Percentiles rank a stretch among this genome's conserved stretches.
Conservation (phyloP, 92 coral and sea anemone genomes). For the Pocillopora meandrina region DNA sequence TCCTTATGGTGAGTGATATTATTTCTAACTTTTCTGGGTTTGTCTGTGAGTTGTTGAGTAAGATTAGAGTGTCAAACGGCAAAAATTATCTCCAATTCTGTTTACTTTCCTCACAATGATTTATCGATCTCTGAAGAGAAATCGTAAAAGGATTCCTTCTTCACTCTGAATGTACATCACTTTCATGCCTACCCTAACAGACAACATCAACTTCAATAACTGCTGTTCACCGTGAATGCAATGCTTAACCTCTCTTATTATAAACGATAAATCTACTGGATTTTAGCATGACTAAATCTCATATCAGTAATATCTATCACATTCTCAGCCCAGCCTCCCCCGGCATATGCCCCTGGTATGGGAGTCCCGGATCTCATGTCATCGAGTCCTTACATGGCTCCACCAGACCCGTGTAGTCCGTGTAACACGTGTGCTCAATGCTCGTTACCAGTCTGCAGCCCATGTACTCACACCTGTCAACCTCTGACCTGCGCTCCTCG, state of each 20-base stretch:
- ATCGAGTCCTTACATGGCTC: constrained; percentile 22
- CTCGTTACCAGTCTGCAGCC: constrained; percentile 57
- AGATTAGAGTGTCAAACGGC: no score
- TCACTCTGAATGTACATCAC: no score
- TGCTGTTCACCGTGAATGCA: no score
- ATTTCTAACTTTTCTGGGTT: no score
- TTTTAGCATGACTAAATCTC: background rate
- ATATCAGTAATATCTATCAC: background rate
- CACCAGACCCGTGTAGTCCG: constrained; percentile 59
- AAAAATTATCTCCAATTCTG: no score
- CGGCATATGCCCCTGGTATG: constrained; percentile 34
- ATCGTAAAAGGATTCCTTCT: no score
- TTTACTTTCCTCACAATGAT: no score
- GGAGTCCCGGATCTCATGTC: constrained; percentile 58
- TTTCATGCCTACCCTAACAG: no score
- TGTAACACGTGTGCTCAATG: constrained; percentile 83
- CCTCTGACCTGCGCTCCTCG: constrained; percentile 64
- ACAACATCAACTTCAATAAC: no score
- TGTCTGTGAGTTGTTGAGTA: no score
- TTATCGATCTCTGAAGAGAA: no score
- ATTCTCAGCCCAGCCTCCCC: constrained; percentile 9
- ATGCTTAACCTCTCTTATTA: no score
- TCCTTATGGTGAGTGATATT: constrained; percentile 26
- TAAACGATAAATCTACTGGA: background rate
- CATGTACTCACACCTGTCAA: constrained; percentile 75